A percentile compares a stretch with the other conserved stretches of the same genome.
phyloP scores from a whole-genome alignment of 2,113 vertebrate genomes.

The Tyrannus savana region DNA sequence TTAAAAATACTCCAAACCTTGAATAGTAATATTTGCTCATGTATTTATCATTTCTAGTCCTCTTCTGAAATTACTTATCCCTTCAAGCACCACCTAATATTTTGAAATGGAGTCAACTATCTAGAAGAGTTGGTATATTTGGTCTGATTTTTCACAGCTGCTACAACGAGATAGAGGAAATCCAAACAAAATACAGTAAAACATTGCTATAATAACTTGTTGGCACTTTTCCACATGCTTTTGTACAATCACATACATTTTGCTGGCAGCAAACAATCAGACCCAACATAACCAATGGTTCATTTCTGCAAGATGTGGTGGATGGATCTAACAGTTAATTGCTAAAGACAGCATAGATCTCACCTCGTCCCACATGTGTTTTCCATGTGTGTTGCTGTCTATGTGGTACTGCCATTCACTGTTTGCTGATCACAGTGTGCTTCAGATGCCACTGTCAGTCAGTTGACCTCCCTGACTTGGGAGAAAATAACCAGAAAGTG shows the following conservation, averaged over 20 bases:
- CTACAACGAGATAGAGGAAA: background rate
- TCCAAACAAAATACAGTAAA: background rate
- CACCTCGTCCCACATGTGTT: background rate
- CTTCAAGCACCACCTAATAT: background rate
- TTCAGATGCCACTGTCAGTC: background rate
- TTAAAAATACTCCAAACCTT: background rate
- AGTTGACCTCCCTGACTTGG: background rate
- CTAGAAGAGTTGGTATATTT: background rate
- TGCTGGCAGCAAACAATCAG: background rate
- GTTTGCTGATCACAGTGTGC: background rate
- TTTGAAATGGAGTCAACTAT: background rate
- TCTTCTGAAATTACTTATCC: background rate
- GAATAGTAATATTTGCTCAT: background rate
- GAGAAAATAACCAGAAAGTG: background rate
- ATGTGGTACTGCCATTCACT: background rate
- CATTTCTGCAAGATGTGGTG: background rate
- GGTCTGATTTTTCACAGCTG: background rate
- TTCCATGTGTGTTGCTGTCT: background rate
- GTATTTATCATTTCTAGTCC: background rate
- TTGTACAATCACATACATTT: background rate
- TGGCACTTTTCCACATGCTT: background rate
- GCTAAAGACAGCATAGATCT: background rate
- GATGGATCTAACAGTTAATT: background rate
- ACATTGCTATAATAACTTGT: rapidly evolving
- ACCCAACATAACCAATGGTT: background rate